Base-by-base conservation (phyloP, 2,888 invertebrate species). In the Hirtodrosophila trivittata region DNA sequence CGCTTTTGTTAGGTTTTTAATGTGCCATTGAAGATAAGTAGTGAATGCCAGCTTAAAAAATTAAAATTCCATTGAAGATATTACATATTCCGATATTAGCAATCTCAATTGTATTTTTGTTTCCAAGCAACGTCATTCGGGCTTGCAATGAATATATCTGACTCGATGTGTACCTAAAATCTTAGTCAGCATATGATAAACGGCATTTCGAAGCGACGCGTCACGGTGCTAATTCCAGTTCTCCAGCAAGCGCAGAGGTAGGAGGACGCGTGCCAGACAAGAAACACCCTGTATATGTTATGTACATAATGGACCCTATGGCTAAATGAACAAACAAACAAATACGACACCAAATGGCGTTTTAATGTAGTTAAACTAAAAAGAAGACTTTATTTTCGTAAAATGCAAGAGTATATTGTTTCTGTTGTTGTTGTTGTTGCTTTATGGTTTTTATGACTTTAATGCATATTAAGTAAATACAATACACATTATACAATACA, bases 311-410 rank as follows among this genome's bases (percentile, higher is more conserved):
- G 49, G 16, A 50, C 41, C 54, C 50, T 54, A 45, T 66, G 71
- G 47, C 66, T 66, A 57, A 72, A 42, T 63, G 66, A 75, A 66
- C 60, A 72, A 21, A 74, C 18, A 69, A 39, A 68, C 26, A 28
- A 21, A 21, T 21, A 21, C 5, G 18, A 21, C 5, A 54, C 49
- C 75, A 51, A 78, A 76, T 60, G 50, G 41, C 18, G 52, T 45
- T 47, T 69, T 70, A 68, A 65, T 78, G 68, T 87, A 87, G 77
- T 88, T 88, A 78, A 86, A 86, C 88, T 86, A 88, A 88, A 86
- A 75, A 77, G 86, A 86, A 86, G 88, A 86, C 88, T 86, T 86
- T 86, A 86, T 86, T 88, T 84, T 83, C 18, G 83, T 81, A 81
- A 81, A 88, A 88, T 87, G 77, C 87, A 85, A 86, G 87, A 84